Percentiles rank a stretch among this genome's conserved stretches.
These are phyloP conservation scores for Falco punctatus DNA, from an alignment of 2,113 vertebrate genomes.

Conservation along the genomic window DNA sequence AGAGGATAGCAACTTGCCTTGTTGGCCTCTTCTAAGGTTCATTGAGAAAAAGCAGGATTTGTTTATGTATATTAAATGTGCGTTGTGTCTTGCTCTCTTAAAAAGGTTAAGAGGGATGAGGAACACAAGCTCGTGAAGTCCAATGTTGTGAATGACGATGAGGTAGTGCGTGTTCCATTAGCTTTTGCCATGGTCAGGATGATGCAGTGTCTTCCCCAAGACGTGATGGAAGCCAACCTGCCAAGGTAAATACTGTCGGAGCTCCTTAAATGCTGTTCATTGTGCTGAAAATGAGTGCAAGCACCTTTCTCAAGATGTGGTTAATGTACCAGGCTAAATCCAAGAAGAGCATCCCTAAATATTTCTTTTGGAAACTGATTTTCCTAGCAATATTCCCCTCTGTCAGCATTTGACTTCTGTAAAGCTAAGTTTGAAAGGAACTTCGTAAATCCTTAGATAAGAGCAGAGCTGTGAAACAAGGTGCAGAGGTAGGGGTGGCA, in stretches of 20 bases:
- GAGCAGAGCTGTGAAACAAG: neutral
- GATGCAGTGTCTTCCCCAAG: constrained; percentile 90
- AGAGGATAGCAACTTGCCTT: neutral
- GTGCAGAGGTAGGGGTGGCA: neutral
- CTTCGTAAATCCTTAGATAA: neutral
- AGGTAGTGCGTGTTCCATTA: constrained; percentile 89
- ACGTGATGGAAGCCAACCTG: constrained; percentile 90
- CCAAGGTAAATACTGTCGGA: constrained; percentile 75
- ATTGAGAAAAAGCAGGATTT: neutral
- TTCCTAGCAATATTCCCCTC: neutral
- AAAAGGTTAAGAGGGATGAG: constrained; percentile 90
- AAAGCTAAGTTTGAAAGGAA: neutral
- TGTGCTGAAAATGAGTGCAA: neutral
- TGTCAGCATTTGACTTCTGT: neutral
- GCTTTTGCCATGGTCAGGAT: constrained; percentile 96
- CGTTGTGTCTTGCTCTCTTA: constrained; percentile 15
- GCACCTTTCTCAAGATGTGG: neutral
- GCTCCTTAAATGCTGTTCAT: neutral
- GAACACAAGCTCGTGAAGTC: constrained; percentile 94
- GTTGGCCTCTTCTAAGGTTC: neutral
- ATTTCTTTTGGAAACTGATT: neutral
- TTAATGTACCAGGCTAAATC: neutral
- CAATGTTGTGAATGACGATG: constrained; percentile 89
- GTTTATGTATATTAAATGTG: neutral
- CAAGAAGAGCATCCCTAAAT: neutral